phyloP scores from a whole-genome alignment of 2,797 vertebrate species.

The Pagetopsis macropterus region DNA sequence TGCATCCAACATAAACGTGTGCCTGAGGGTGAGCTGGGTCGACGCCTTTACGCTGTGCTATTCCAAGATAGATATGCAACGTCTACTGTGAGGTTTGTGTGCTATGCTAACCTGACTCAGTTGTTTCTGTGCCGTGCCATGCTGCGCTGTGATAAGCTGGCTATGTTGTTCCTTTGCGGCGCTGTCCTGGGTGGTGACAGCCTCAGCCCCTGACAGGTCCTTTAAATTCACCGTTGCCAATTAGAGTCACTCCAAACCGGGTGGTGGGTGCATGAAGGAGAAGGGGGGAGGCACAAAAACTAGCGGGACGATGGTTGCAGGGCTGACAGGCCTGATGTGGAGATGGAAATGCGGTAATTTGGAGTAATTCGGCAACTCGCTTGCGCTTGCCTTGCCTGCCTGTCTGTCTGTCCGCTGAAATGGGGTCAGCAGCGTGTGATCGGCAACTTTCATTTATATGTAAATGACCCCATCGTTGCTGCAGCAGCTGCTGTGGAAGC shows the following conservation, averaged over 20 bases:
- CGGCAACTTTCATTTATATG: conserved; percentile 92
- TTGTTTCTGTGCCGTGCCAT: conserved; percentile 45
- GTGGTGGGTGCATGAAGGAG: conserved; percentile 57
- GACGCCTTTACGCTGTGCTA: conserved; percentile 30
- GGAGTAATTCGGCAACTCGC: conserved; percentile 88
- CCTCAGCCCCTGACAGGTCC: conserved; percentile 80
- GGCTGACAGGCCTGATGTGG: conserved; percentile 85
- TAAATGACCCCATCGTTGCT: conserved; percentile 85
- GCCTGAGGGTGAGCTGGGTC: conserved; percentile 35
- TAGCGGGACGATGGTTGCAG: conserved; percentile 77
- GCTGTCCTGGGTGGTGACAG: conserved; percentile 76
- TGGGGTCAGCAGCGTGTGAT: conserved; percentile 88
- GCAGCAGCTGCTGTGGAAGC: conserved; percentile 78
- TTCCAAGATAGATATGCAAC: conserved; percentile 43
- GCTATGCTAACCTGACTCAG: conserved; percentile 49
- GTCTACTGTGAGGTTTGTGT: conserved; percentile 40
- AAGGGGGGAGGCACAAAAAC: conserved; percentile 55
- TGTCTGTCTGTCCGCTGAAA: conserved; percentile 86
- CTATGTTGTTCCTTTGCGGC: conserved; percentile 73
- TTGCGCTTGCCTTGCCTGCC: conserved; percentile 83
- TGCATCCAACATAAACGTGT: conserved; percentile 17
- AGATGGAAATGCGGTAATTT: conserved; percentile 90
- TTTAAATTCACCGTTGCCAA: conserved; percentile 87
- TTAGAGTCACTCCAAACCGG: conserved; percentile 85
- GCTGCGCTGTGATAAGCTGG: conserved; percentile 59